phyloP scores from a whole-genome alignment of 2,888 invertebrate genomes.

The Lacanobia oleracea region DNA sequence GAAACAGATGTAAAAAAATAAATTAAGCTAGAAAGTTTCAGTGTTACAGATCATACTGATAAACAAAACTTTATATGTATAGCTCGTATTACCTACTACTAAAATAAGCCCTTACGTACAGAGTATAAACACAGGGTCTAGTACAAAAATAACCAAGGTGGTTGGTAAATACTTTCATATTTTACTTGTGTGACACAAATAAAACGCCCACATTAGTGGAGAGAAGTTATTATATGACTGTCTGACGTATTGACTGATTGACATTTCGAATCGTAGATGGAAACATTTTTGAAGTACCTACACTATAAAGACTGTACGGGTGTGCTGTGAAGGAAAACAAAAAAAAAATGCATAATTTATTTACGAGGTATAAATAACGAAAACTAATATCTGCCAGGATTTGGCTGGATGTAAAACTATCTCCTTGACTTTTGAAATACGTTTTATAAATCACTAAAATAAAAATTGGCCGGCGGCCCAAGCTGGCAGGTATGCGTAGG shows the following conservation, averaged over 20 bases:
- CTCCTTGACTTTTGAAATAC: too few relatives aligned
- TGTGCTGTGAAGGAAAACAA: too few relatives aligned
- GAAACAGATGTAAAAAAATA: conserved; percentile 7
- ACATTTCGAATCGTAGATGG: neutral
- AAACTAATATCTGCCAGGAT: too few relatives aligned
- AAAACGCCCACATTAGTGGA: neutral
- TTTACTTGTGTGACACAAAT: neutral
- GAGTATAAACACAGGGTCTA: conserved; percentile 5
- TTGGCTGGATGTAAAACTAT: too few relatives aligned
- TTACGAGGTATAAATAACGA: too few relatives aligned
- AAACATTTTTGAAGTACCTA: too few relatives aligned
- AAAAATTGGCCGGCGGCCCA: too few relatives aligned
- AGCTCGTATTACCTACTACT: neutral
- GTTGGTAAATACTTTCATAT: conserved; percentile 11
- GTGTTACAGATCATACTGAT: conserved; percentile 9
- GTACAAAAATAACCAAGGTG: conserved; percentile 16
- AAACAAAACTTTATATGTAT: neutral
- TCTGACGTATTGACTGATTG: neutral
- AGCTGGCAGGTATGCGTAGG: too few relatives aligned
- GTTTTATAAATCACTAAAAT: too few relatives aligned
- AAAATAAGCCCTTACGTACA: neutral
- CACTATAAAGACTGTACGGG: too few relatives aligned
- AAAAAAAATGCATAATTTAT: too few relatives aligned
- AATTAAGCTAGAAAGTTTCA: conserved; percentile 5
- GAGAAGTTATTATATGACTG: neutral